phyloP scores from a whole-genome alignment of 2,888 invertebrate species.

The Tholera decimalis region DNA sequence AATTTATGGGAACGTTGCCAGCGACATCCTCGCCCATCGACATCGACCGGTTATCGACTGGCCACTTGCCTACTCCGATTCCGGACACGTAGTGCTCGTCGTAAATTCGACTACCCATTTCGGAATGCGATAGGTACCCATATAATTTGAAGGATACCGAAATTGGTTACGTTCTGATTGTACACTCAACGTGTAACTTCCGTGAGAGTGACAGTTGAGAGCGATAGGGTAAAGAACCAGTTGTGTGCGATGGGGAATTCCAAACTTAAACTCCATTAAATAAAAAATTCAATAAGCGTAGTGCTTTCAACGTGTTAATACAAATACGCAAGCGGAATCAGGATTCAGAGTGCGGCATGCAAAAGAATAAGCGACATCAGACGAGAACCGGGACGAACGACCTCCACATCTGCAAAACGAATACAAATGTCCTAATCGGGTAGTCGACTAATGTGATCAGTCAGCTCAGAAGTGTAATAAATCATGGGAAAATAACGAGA shows the following conservation, averaged over 20 bases:
- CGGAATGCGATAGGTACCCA: conserved; percentile 34
- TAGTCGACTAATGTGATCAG: conserved; percentile 75
- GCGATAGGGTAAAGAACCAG: conserved; percentile 46
- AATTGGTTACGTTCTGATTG: conserved; percentile 35
- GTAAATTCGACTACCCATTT: conserved; percentile 64
- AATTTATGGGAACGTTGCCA: conserved; percentile 81
- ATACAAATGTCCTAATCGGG: conserved; percentile 84
- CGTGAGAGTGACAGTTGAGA: conserved; percentile 35
- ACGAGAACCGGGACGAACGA: conserved; percentile 90
- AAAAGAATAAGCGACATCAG: conserved; percentile 82
- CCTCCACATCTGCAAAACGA: conserved; percentile 84
- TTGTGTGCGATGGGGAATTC: conserved; percentile 55
- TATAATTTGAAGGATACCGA: conserved; percentile 39
- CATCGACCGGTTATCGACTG: conserved; percentile 76
- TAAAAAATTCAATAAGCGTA: conserved; percentile 75
- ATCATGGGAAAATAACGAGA: conserved; percentile 74
- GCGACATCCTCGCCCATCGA: conserved; percentile 73
- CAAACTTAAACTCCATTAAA: conserved; percentile 54
- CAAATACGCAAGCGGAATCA: conserved; percentile 82
- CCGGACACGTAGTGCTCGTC: conserved; percentile 62
- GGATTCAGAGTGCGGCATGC: conserved; percentile 79
- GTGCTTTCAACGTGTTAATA: conserved; percentile 85
- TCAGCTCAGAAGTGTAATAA: conserved; percentile 73
- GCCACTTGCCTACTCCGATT: conserved; percentile 67
- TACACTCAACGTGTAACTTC: conserved; percentile 24